These are phyloP conservation scores for Clitarchus hookeri DNA, from an alignment of 2,888 invertebrate species.

Conservation along the genomic window DNA sequence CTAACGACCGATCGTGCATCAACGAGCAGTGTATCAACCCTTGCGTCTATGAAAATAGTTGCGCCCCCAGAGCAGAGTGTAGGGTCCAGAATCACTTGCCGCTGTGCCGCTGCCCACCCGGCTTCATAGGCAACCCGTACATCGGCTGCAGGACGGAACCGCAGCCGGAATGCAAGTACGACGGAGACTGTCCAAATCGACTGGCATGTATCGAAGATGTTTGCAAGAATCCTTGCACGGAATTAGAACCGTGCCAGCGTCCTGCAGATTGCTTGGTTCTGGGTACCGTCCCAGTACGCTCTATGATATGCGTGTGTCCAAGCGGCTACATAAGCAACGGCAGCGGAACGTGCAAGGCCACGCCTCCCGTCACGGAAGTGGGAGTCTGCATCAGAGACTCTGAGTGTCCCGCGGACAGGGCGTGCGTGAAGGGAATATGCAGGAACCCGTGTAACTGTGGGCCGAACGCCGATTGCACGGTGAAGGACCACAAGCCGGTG, in stretches of 20 bases:
- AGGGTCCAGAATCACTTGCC: slow-evolving; percentile 79
- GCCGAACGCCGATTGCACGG: slow-evolving; percentile 80
- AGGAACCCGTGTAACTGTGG: slow-evolving; percentile 86
- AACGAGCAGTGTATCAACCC: slow-evolving; percentile 86
- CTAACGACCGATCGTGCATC: slow-evolving; percentile 80
- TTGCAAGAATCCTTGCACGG: slow-evolving; percentile 82
- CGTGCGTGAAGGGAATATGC: slow-evolving; percentile 81
- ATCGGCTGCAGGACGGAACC: slow-evolving; percentile 75
- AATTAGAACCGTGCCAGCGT: slow-evolving; percentile 75
- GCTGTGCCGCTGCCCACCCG: slow-evolving; percentile 81
- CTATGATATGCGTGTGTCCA: slow-evolving; percentile 89
- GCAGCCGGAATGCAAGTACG: slow-evolving; percentile 76
- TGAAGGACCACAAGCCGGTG: slow-evolving; percentile 83
- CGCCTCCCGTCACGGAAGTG: slow-evolving; percentile 64
- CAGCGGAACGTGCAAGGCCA: slow-evolving; percentile 77
- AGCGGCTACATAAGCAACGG: slow-evolving; percentile 86
- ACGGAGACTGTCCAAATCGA: slow-evolving; percentile 79
- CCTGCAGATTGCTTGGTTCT: slow-evolving; percentile 83
- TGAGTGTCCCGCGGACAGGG: slow-evolving; percentile 77
- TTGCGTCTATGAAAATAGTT: slow-evolving; percentile 76
- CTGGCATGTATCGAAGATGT: slow-evolving; percentile 80
- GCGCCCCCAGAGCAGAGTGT: slow-evolving; percentile 79
- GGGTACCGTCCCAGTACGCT: slow-evolving; percentile 79
- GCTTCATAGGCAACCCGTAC: slow-evolving; percentile 79
- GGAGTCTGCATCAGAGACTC: slow-evolving; percentile 75